A percentile compares a stretch with the other conserved stretches of the same genome.
Conservation (phyloP, 2,797 vertebrate species). For the Lepus townsendii region DNA sequence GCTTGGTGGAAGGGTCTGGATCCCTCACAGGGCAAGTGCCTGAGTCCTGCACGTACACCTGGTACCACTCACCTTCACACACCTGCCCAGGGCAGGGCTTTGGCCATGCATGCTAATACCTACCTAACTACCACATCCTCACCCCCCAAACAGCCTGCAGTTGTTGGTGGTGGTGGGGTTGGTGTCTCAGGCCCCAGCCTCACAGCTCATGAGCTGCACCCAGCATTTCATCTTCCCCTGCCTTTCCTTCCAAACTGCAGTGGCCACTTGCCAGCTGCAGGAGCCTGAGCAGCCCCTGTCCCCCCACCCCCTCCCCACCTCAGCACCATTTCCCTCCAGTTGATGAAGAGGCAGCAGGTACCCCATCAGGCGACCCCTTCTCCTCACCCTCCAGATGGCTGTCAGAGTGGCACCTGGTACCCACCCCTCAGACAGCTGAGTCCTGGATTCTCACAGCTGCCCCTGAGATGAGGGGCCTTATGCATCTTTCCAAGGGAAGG, state of each 20-base stretch:
- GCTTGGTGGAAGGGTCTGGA: not conserved
- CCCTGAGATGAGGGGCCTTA: not conserved
- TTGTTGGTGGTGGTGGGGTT: not conserved
- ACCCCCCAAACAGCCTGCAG: too few species aligned
- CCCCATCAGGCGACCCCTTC: not conserved
- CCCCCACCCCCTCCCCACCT: not conserved
- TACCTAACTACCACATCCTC: not conserved
- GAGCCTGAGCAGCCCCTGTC: not conserved
- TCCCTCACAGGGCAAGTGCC: not conserved
- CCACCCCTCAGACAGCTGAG: not conserved
- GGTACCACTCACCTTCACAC: not conserved
- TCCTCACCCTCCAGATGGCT: not conserved
- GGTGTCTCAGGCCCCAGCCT: not conserved
- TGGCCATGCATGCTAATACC: not conserved
- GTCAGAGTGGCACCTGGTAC: not conserved
- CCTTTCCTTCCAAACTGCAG: not conserved
- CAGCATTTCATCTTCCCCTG: not conserved
- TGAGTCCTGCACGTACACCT: not conserved
- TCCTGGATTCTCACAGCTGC: not conserved
- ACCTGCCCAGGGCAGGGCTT: not conserved
- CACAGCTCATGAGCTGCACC: not conserved
- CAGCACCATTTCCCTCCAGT: not conserved
- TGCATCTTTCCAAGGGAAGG: slow-evolving; percentile 4
- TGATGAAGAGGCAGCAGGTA: not conserved
- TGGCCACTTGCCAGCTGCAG: not conserved